Base-by-base conservation (phyloP, 2,113 vertebrate species). In the Phaethornis superciliosus region DNA sequence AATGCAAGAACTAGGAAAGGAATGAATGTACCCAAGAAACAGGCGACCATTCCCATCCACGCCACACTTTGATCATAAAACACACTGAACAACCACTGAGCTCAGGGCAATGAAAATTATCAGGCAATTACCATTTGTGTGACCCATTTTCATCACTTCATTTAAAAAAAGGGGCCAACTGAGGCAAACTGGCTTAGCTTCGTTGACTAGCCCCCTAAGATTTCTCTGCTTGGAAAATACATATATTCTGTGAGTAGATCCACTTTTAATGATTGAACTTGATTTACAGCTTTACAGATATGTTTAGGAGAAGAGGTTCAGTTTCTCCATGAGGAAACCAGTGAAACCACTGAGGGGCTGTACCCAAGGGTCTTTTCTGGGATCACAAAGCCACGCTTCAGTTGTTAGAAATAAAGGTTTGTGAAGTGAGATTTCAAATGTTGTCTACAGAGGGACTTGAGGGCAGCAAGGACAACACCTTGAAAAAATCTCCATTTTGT, bases 51-150 rank as follows among this genome's bases (percentile, higher is more conserved):
- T 88, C 85, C 80, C 69, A 84, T 26, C 62, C 49, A 1, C 0
- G 3, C 69, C 87, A 83, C 24, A 2, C 76, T 95, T 90, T 63
- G 84, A 91, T 85, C 81, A 37, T 37, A 74, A 74, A 87, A 42
- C 55, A 28, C 70, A 40, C 33, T 6, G 89, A 70, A 15, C 52
- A 74, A 62, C 78, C 75, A 52, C 54, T 2, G 19, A 72, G 87
- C 79, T 93, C 93, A 68, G 59, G 59, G 87, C 91, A 70, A 88
- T 70, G 89, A 85, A 94, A 95, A 91, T 89, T 56, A 83, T 52
- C 75, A 77, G 79, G 79, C 71, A 91, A 77, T 93, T 88, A 80
- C 78, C 26, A 49, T 85, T 82, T 80, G 32, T 63, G 71, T 83
- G 81, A 95, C 87, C 70, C 23, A 64, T 70, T 95, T 87, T 95